Evolutionary conservation across 2,797 vertebrate species (phyloP).

Genomic region (Girardinus metallicus): DNA sequence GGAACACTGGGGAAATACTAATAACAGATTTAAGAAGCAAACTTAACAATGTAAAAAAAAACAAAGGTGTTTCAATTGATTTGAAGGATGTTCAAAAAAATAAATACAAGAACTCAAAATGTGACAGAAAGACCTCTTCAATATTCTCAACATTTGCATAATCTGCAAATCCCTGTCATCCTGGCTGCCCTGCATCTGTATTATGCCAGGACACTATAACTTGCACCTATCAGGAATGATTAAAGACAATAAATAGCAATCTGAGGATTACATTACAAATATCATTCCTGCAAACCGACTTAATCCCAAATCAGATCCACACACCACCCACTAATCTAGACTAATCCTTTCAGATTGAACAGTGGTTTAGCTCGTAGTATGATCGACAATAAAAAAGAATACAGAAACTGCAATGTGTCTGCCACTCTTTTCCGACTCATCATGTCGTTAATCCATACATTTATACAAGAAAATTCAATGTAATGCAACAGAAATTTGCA

Average conservation of each 20-base stretch:
- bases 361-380: background rate
- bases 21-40: background rate
- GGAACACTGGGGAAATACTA: background rate
- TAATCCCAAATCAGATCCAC: conserved; percentile 24
- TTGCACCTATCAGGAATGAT: background rate
- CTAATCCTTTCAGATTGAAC: conserved; percentile 26
- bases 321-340: conserved; percentile 24
- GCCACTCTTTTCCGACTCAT: background rate
- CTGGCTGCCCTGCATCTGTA: background rate
- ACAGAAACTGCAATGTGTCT: background rate
- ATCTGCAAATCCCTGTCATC: background rate
- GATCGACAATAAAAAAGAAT: conserved; percentile 2
- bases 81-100: background rate
- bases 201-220: background rate
- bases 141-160: background rate
- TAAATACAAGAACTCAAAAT: background rate
- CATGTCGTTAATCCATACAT: background rate
- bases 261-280: conserved; percentile 18
- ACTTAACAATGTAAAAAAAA: background rate
- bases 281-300: conserved; percentile 14
- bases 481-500: background rate
- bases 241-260: conserved; percentile 11
- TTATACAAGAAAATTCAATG: background rate
- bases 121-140: background rate
- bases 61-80: background rate